These are phyloP conservation scores for Pseudomyrmex concolor DNA, from an alignment of 1,140 invertebrate species.

Conservation along the genomic window DNA sequence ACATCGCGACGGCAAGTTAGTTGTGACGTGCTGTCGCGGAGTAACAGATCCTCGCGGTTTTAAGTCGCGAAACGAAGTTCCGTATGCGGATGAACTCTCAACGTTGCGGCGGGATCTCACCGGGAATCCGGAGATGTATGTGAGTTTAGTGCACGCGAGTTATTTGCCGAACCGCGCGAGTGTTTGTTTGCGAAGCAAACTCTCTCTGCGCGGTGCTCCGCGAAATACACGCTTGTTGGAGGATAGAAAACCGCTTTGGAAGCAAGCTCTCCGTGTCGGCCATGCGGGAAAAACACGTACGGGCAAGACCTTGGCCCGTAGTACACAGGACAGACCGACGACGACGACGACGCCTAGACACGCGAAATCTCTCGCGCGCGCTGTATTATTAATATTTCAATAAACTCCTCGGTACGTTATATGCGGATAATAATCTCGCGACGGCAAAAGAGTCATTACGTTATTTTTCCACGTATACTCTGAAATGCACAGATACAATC, in stretches of 20 bases:
- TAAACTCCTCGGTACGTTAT: background rate
- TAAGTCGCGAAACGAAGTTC: constrained; percentile 17
- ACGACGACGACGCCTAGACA: constrained; percentile 34
- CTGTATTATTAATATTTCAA: constrained; percentile 40
- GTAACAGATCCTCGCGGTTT: constrained; percentile 12
- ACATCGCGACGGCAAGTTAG: constrained; percentile 12
- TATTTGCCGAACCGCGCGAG: constrained; percentile 37
- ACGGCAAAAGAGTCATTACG: background rate
- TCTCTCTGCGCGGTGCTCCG: background rate
- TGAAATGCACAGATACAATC: background rate
- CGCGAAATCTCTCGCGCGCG: constrained; percentile 25
- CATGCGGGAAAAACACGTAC: constrained; percentile 39
- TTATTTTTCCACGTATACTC: constrained; percentile 1
- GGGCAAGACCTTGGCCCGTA: constrained; percentile 29
- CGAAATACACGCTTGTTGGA: background rate
- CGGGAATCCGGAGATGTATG: background rate
- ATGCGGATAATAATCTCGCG: constrained; percentile 16
- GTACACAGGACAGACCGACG: background rate
- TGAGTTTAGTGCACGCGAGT: background rate
- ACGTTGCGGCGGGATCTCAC: background rate
- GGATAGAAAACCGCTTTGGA: constrained; percentile 31
- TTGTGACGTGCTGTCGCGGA: constrained; percentile 9
- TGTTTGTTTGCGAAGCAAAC: constrained; percentile 45
- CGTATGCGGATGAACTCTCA: constrained; percentile 16
- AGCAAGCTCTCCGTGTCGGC: constrained; percentile 5